phyloP scores from a whole-genome alignment of 2,113 vertebrate species.

The Phylloscopus trochilus region DNA sequence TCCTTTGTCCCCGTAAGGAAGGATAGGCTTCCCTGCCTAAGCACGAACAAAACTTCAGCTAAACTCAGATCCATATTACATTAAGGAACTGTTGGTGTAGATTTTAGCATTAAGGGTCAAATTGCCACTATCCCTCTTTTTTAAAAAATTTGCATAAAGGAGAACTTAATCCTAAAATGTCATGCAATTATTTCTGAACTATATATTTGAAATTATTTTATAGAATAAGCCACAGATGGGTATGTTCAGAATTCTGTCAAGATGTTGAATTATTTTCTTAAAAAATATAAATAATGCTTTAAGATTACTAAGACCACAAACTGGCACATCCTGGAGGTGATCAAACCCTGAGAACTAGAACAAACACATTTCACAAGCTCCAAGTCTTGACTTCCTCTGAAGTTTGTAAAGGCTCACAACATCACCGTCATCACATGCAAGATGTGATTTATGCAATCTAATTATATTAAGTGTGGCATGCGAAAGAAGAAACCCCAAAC shows the following conservation, averaged over 20 bases:
- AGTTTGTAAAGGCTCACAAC: neutral
- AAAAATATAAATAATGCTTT: neutral
- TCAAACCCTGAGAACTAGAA: neutral
- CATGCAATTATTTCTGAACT: neutral
- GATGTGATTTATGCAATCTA: neutral
- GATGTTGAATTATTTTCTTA: neutral
- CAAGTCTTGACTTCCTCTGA: neutral
- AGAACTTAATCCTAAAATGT: neutral
- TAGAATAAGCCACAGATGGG: neutral
- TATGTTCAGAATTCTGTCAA: neutral
- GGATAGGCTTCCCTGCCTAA: neutral
- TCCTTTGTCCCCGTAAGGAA: neutral
- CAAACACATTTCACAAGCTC: neutral
- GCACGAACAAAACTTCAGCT: neutral
- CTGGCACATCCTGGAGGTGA: neutral
- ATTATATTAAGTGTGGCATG: neutral
- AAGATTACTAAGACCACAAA: neutral
- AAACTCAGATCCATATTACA: neutral
- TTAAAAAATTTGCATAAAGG: neutral
- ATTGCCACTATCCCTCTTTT: neutral
- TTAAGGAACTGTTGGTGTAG: neutral
- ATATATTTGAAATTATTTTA: neutral
- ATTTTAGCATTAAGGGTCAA: neutral
- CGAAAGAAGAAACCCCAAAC: neutral
- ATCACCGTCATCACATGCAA: neutral